A percentile compares a stretch with the other conserved stretches of the same genome.
These are phyloP conservation scores for Rhabdomys dilectus DNA, from an alignment of 2,113 vertebrate species.

Conservation along the genomic window DNA sequence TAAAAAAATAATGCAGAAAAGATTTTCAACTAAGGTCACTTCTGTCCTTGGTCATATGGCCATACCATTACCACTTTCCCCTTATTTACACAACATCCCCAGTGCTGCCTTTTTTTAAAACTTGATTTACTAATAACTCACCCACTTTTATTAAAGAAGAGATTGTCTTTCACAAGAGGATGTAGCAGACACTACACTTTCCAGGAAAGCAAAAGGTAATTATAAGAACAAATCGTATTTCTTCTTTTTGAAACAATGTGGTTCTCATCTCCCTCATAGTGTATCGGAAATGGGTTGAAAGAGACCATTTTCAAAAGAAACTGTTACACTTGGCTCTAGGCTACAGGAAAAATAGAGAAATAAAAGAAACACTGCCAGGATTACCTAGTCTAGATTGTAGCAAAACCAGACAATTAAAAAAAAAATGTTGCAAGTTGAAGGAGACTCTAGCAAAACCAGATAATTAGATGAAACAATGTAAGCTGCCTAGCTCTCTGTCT, in stretches of 20 bases:
- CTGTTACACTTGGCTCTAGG: not conserved
- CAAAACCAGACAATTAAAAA: not conserved
- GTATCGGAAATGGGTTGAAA: not conserved
- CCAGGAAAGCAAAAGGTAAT: not conserved
- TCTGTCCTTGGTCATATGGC: not conserved
- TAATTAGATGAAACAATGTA: not conserved
- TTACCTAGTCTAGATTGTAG: not conserved
- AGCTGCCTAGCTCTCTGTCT: not conserved
- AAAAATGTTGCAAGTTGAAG: not conserved
- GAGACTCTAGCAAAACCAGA: not conserved
- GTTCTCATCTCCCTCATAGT: not conserved
- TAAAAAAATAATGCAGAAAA: not conserved
- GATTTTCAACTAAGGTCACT: not conserved
- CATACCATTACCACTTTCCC: too few relatives aligned
- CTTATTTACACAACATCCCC: not conserved
- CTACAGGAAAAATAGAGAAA: not conserved
- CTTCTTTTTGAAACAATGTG: not conserved
- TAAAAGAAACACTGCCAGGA: not conserved
- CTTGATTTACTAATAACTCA: not conserved
- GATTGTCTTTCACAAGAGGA: not conserved
- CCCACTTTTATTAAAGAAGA: not conserved
- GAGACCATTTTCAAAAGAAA: not conserved
- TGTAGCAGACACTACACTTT: not conserved
- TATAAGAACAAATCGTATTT: not conserved
- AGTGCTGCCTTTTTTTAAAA: not conserved